These are phyloP conservation scores for Marronus borbonicus DNA, from an alignment of 2,888 invertebrate species.

Conservation along the genomic window DNA sequence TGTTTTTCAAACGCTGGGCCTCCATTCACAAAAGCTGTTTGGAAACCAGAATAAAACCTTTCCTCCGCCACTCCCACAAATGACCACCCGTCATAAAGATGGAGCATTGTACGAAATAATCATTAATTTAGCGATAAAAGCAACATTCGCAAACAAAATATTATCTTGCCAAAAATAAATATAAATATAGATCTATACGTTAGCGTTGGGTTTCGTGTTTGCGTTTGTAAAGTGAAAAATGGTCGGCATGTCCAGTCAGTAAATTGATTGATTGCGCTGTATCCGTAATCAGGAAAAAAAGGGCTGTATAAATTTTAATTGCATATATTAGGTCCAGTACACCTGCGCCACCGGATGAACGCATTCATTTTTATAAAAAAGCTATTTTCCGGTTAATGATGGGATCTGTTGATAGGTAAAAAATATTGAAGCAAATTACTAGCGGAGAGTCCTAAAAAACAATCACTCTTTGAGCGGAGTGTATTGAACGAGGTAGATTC, in stretches of 20 bases:
- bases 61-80: neutral
- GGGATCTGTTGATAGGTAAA: neutral
- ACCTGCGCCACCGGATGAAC: slow-evolving; percentile 5
- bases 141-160: slow-evolving; percentile 43
- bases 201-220: neutral
- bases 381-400: neutral
- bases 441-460: no score
- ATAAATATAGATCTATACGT: slow-evolving; percentile 35
- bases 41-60: slow-evolving; percentile 34
- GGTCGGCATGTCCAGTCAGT: slow-evolving; percentile 5
- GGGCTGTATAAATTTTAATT: slow-evolving; percentile 27
- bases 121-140: slow-evolving; percentile 42
- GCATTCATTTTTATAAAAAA: neutral
- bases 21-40: slow-evolving; percentile 28
- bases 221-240: slow-evolving; percentile 28
- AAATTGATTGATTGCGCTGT: slow-evolving; percentile 36
- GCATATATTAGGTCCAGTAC: neutral
- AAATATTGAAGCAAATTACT: neutral
- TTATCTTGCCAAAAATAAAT: slow-evolving; percentile 43
- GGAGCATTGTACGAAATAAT: slow-evolving; percentile 35
- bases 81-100: slow-evolving; percentile 20
- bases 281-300: slow-evolving; percentile 18
- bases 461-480: no score
- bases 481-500: no score
- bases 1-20: neutral